Base-by-base conservation (phyloP, 2,797 vertebrate genomes). In the Manis crassicaudata region DNA sequence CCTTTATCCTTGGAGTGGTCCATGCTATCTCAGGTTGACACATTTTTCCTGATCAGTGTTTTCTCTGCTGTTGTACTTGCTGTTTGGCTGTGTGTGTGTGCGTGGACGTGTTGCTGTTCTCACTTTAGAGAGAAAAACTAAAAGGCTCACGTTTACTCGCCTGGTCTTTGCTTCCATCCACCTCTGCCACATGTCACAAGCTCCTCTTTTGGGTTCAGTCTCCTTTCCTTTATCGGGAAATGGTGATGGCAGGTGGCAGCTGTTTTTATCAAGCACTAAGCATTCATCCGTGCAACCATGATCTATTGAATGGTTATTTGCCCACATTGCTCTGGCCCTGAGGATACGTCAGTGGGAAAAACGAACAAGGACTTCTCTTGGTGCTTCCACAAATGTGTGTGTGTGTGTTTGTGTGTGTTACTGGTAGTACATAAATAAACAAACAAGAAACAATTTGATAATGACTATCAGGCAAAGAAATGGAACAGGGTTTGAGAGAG, bases 21-120 rank as follows among this genome's bases (percentile, higher is more conserved):
- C 99, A 0, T 98, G 99, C 87, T 99, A 99, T 94, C 98, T 99
- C 21, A 99, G 25, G 99, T 99, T 20, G 99, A 99, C 92, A 99
- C 99, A 0, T 99, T 99, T 96, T 98, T 99, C 88, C 97, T 99
- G 62, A 97, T 99, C 37, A 99, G 62, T 7, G 12, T 60, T 37
- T 20, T 54, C 8, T 4, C 70, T 29, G 54, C 35, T 58, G 6
- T 5, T 21, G n/a, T 10, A 27, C 60, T n/a, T 27, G 60, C n/a
- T 62, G n/a, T 13, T 52, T 23, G 46, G 37, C 50, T 6, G 35
- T 14, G n/a, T 65, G 14, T 7, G 17, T 2, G 27, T 68, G 43
- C 35, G 23, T n/a, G 27, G 32, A 2, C 16, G 43, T 5, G 50
- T 23, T 10, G 54, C 6, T 27, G 1, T 68, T n/a, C 70, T 62